Percentiles rank a stretch among this genome's conserved stretches.
These are phyloP conservation scores for Rhinopomastus cyanomelas DNA, from an alignment of 2,113 vertebrate genomes.

Conservation along the genomic window DNA sequence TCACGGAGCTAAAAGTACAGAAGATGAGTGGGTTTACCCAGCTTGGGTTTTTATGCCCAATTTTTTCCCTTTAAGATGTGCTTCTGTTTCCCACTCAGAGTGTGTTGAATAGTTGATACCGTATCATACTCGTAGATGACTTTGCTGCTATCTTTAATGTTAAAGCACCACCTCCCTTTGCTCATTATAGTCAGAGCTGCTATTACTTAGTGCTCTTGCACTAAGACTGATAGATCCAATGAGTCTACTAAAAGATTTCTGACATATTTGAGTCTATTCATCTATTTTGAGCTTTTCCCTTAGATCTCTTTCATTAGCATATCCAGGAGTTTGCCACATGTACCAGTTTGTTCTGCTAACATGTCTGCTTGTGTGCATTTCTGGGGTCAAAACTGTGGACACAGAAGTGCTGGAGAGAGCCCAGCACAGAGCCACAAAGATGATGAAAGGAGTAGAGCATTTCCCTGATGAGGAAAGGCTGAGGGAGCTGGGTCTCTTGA, in stretches of 20 bases:
- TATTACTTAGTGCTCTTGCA: background rate
- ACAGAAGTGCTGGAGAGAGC: no score
- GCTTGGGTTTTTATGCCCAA: background rate
- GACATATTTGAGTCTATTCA: background rate
- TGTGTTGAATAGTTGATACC: background rate
- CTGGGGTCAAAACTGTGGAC: background rate
- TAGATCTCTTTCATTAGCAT: background rate
- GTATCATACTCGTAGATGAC: background rate
- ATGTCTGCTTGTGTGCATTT: background rate
- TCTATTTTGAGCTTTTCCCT: background rate
- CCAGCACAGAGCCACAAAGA: no score
- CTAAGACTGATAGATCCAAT: background rate
- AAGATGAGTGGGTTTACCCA: background rate
- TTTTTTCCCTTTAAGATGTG: background rate
- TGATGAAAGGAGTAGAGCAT: no score
- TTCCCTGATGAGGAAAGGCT: no score
- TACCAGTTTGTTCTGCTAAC: background rate
- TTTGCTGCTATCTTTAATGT: background rate
- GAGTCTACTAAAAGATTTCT: background rate
- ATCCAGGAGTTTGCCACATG: background rate
- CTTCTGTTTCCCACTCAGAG: background rate
- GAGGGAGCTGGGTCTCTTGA: no score
- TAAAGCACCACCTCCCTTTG: background rate
- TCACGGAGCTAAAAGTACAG: background rate
- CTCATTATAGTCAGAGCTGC: background rate